Percentiles rank a stretch among this genome's conserved stretches.
phyloP scores from a whole-genome alignment of 2,113 vertebrate species.

The Nibea albiflora region DNA sequence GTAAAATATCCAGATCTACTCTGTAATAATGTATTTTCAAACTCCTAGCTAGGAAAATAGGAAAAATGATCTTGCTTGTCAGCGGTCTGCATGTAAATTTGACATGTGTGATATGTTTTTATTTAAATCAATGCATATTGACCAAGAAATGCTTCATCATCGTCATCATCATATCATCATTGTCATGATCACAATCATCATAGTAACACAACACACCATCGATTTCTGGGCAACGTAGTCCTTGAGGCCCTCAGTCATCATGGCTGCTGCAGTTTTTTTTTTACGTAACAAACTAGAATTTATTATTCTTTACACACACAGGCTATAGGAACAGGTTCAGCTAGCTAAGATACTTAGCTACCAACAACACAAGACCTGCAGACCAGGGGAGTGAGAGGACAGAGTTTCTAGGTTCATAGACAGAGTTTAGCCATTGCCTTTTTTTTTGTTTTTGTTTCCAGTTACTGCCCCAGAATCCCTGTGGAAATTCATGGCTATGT shows the following conservation, averaged over 20 bases:
- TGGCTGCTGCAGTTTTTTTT: constrained; percentile 57
- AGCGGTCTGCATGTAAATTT: constrained; percentile 17
- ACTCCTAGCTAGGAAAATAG: not conserved
- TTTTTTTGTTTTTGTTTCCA: not conserved
- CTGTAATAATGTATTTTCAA: not conserved
- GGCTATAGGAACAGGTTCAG: constrained; percentile 68
- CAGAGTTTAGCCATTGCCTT: constrained; percentile 60
- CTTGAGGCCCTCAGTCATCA: constrained; percentile 56
- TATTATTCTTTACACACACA: constrained; percentile 73
- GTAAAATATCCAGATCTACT: not conserved
- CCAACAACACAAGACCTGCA: constrained; percentile 64
- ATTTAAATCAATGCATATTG: constrained; percentile 76
- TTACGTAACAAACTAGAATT: constrained; percentile 76
- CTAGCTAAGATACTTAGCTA: constrained; percentile 79
- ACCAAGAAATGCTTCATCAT: constrained; percentile 66
- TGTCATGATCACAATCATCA: constrained; percentile 61
- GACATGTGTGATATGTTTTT: constrained; percentile 76
- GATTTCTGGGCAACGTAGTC: constrained; percentile 35
- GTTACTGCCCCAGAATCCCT: not conserved
- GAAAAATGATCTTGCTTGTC: too few species aligned
- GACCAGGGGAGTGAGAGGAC: constrained; percentile 51
- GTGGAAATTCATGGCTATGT: constrained; percentile 7
- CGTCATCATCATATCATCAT: constrained; percentile 42
- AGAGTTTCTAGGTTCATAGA: constrained; percentile 52
- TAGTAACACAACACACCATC: constrained; percentile 59